Evolutionary conservation across 2,113 vertebrate species (phyloP).

Genomic region (Henicopernis longicauda): DNA sequence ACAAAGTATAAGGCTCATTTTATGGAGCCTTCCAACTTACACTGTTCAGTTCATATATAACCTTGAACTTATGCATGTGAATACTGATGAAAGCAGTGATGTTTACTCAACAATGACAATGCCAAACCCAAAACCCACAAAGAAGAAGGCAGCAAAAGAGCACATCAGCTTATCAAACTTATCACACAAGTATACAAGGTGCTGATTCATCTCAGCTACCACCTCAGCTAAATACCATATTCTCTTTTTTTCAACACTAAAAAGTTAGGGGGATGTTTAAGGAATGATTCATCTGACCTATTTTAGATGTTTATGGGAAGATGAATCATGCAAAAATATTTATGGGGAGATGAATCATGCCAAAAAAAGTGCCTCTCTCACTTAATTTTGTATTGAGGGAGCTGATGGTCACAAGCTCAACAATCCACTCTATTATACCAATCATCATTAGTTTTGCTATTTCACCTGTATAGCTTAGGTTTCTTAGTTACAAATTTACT

Average conservation of each 20-base stretch:
- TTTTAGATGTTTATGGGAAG: constrained; percentile 4
- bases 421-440: neutral
- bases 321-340: constrained; percentile 43
- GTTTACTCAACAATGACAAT: neutral
- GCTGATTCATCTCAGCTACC: neutral
- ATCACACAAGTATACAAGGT: neutral
- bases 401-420: neutral
- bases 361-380: neutral
- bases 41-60: neutral
- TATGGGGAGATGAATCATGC: neutral
- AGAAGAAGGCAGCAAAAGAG: neutral
- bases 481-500: neutral
- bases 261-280: neutral
- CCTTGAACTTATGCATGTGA: neutral
- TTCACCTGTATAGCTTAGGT: neutral
- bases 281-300: constrained; percentile 18
- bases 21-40: neutral
- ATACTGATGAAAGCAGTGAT: neutral
- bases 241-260: neutral
- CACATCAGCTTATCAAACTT: neutral
- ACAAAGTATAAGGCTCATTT: neutral
- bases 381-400: neutral
- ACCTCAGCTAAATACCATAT: neutral
- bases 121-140: neutral
- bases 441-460: neutral